Evolutionary conservation across 2,797 vertebrate species (phyloP), one percentile per base, ranked within the genome.

Genomic region (Anisognathus igniventris): DNA sequence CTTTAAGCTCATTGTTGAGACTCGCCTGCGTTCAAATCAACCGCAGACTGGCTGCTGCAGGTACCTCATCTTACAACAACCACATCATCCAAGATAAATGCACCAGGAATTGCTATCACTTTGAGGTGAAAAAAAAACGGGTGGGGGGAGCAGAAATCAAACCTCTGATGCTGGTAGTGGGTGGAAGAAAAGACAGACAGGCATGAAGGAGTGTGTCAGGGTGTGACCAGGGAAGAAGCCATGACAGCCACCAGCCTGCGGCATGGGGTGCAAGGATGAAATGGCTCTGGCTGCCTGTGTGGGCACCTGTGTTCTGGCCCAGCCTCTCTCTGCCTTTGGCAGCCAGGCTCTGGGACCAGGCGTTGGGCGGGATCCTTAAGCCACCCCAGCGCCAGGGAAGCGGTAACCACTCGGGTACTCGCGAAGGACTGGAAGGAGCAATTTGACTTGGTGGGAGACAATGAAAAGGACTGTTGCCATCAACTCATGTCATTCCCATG

Each of bases 11-110:
- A 98, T 97, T 99, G 99, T 99, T 93, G 94, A 98, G 98, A 98
- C 99, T 99, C 98, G 99, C 97, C 98, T 98, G 97, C 95, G 97
- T 98, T 98, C 98, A 99, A 99, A 98, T 98, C 98, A 98, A 98
- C 98, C 98, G 82, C 97, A 98, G 98, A 98, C 98, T 98, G 98
- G 95, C 96, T 95, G 98, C 98, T 98, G 97, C 96, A 96, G 98
- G 98, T 98, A 98, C 98, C 98, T 98, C 98, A 98, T 98, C 98
- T 98, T 98, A 98, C 98, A 98, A 98, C 97, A 74, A 98, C 97
- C 97, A 89, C 98, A 98, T 98, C 98, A 98, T 98, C 98, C 96
- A 97, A 97, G 97, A 98, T 98, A 98, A 99, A 98, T 97, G 98
- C 97, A 96, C 73, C 86, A 91, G 97, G 98, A 98, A 98, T 98